Evolutionary conservation across 2,888 invertebrate species (phyloP), one percentile per base, ranked within the genome.

Genomic region (Cyclophora albipunctata): DNA sequence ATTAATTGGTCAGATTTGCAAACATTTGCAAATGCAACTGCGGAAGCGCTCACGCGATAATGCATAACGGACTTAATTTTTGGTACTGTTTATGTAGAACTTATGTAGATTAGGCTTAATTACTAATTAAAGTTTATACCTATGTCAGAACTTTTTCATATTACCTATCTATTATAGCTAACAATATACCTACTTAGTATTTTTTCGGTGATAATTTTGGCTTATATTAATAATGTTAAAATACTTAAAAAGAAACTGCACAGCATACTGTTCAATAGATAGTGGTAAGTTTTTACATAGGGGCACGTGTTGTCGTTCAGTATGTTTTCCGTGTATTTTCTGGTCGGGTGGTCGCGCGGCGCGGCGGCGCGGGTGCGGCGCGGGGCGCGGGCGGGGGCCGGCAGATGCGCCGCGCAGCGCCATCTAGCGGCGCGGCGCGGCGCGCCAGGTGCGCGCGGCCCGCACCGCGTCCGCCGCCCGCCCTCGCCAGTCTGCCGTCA

Each of bases 391-490:
- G 66, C 57, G 60, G 62, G 58, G 55, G 65, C 61, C 73, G 84
- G 83, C 85, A 87, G 87, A 85, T 87, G 87, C 84, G 85, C 78
- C 85, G 78, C 78, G 68, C 85, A 86, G 76, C 86, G 86, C 87
- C 87, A 87, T 87, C 87, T 87, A 78, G 79, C 76, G 87, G 73
- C 78, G 79, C 76, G 87, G 73, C 65, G 64, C 65, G 63, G 62
- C 74, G 76, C 78, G 79, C 81, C 81, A 81, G 81, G 84, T 80
- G 83, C 83, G 81, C 75, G 76, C 73, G 72, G 81, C 78, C 79
- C 75, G 81, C 80, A 78, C 83, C 85, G 79, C 82, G 70, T 64
- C 82, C 72, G 71, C 81, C 81, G 78, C 84, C 81, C 82, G 84
- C 82, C 82, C 79, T 77, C 37, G 37, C 37, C 89, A 87, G 87